phyloP scores from a whole-genome alignment of 2,113 vertebrate species.

The Larimichthys polyactis region DNA sequence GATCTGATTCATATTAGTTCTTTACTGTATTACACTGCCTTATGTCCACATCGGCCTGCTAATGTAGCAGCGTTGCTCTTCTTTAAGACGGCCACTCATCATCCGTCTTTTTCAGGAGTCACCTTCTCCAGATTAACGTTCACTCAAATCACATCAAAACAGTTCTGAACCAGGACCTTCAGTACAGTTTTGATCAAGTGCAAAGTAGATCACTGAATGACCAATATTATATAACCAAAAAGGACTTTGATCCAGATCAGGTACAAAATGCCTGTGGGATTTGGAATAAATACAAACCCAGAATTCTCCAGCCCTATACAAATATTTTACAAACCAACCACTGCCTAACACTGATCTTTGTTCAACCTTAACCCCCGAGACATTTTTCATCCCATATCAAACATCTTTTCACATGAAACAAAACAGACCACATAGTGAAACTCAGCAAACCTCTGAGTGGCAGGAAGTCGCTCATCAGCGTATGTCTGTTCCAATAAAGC shows the following conservation, averaged over 20 bases:
- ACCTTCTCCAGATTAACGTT: neutral
- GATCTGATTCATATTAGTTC: neutral
- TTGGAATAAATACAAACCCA: neutral
- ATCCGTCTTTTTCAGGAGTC: too few relatives aligned
- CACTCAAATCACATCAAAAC: neutral
- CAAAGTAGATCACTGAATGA: too few relatives aligned
- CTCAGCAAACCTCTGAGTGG: slow-evolving; percentile 1
- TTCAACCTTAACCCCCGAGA: neutral
- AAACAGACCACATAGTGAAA: neutral
- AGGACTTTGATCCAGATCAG: neutral
- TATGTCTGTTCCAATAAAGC: neutral
- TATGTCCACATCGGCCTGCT: neutral
- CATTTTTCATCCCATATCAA: neutral
- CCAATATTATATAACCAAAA: neutral
- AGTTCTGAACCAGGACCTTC: neutral
- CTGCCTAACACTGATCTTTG: neutral
- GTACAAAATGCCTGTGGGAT: neutral
- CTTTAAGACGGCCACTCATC: too few relatives aligned
- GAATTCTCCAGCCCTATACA: neutral
- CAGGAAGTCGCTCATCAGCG: slow-evolving; percentile 24
- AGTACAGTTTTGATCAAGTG: neutral
- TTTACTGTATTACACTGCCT: neutral
- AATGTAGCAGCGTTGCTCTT: too few relatives aligned
- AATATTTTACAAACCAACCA: neutral
- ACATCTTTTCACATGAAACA: slow-evolving; percentile 10